Base-by-base conservation (phyloP, 2,797 vertebrate genomes). In the Neomorphus geoffroyi region DNA sequence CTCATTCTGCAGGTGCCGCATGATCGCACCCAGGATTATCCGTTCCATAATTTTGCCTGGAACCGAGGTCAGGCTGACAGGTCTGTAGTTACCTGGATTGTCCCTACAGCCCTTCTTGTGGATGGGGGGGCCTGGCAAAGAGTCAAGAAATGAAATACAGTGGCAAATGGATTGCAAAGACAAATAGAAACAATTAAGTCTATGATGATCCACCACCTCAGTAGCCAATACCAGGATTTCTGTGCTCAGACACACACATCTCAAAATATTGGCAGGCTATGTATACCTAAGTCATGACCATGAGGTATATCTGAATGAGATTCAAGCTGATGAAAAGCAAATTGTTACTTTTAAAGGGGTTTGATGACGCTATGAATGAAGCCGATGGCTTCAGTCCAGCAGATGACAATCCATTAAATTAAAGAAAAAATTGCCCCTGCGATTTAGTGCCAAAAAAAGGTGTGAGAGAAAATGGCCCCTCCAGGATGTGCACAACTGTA, bases 261-360 rank as follows among this genome's bases (percentile, higher is more conserved):
- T 90, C 74, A n/a, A n/a, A n/a, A n/a, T n/a, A n/a, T n/a, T n/a
- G n/a, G n/a, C n/a, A n/a, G n/a, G n/a, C n/a, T n/a, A n/a, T n/a
- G n/a, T n/a, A n/a, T n/a, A n/a, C n/a, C n/a, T n/a, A 91, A 94
- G 53, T 82, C 67, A 56, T 82, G 46, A 57, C 54, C 72, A 66
- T 72, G 93, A 92, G 92, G 39, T 35, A 18, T 89, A 91, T 72
- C 8, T 89, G 71, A 94, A 74, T n/a, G 92, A 72, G 74, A 94
- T 71, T 93, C 74, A 90, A 88, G 57, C 30, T 71, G 90, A 82
- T 78, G 83, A 95, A 96, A 92, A 89, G 67, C 64, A 85, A 88
- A 45, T 80, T 88, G 78, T 82, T 94, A 88, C 60, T 90, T 94
- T 86, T 86, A 90, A 90, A 80, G 58, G 78, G 66, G 74, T 80